Evolutionary conservation across 1,140 invertebrate genomes (phyloP).

Genomic region (Nymphalis io): DNA sequence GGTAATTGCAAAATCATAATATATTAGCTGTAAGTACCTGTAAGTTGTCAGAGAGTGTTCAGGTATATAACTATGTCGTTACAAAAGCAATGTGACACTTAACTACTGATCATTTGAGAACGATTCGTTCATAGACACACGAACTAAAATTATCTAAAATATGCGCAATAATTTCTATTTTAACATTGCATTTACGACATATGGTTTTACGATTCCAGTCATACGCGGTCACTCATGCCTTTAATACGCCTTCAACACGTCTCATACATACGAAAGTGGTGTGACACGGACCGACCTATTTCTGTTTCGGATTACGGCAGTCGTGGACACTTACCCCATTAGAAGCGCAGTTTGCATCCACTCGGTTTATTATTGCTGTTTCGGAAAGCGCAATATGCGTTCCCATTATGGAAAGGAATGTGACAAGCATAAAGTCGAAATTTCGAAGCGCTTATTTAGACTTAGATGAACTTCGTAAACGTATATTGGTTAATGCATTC

Average conservation of each 20-base stretch:
- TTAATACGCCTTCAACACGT: slow-evolving; percentile 59
- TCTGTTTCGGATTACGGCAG: slow-evolving; percentile 38
- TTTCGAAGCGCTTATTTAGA: neutral
- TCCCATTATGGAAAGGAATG: slow-evolving; percentile 3
- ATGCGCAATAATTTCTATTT: neutral
- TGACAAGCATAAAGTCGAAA: slow-evolving; percentile 2
- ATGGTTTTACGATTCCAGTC: slow-evolving; percentile 17
- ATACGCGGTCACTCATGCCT: slow-evolving; percentile 33
- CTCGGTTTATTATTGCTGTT: slow-evolving; percentile 30
- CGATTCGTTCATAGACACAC: too few species aligned
- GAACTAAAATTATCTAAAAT: too few species aligned
- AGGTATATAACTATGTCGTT: too few species aligned
- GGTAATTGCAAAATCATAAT: too few species aligned
- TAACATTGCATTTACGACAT: neutral
- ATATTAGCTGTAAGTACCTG: too few species aligned
- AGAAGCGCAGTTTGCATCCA: slow-evolving; percentile 33
- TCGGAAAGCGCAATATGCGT: slow-evolving; percentile 17
- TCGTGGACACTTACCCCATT: slow-evolving; percentile 38
- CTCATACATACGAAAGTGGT: slow-evolving; percentile 68
- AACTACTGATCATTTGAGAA: too few species aligned
- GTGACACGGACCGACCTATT: slow-evolving; percentile 45
- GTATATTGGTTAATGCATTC: neutral
- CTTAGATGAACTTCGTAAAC: neutral
- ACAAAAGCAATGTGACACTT: too few species aligned
- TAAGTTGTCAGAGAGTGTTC: too few species aligned